Conservation (phyloP, 1,140 invertebrate species). For the Drosophila baimaii region DNA sequence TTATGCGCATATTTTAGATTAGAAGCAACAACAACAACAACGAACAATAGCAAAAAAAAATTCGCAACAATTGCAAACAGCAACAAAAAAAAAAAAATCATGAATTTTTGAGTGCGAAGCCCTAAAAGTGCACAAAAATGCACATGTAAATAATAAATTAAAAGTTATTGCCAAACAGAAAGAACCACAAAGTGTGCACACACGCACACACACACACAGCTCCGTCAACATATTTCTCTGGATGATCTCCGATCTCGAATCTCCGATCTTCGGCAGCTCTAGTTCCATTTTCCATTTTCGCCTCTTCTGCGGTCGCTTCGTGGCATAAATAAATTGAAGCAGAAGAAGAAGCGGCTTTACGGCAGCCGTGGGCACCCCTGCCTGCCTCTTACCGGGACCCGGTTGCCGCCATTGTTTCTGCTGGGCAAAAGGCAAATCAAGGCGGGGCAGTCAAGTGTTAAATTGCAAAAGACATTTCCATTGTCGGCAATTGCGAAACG, state of each 20-base stretch:
- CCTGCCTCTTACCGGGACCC: no score
- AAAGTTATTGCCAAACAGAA: constrained; percentile 57
- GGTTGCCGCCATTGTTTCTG: constrained; percentile 42
- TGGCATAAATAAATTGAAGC: constrained; percentile 70
- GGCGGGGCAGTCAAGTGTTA: constrained; percentile 74
- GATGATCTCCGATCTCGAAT: constrained; percentile 19
- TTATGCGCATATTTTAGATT: constrained; percentile 73
- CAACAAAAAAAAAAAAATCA: constrained; percentile 39
- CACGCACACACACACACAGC: constrained; percentile 1
- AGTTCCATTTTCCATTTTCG: constrained; percentile 61
- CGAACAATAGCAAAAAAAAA: constrained; percentile 18
- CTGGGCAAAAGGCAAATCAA: constrained; percentile 50
- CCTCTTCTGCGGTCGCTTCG: constrained; percentile 65
- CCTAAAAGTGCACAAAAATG: constrained; percentile 71
- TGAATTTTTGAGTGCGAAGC: constrained; percentile 72
- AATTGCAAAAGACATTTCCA: constrained; percentile 80
- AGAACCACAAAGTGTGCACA: constrained; percentile 66
- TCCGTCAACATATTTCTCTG: constrained; percentile 6
- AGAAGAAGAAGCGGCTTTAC: constrained; percentile 39
- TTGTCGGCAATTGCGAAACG: constrained; percentile 69
- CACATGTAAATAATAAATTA: constrained; percentile 69
- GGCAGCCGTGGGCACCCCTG: constrained; percentile 18
- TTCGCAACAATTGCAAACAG: constrained; percentile 34
- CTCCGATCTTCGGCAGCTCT: constrained; percentile 35
- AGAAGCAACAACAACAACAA: constrained; percentile 38